Evolutionary conservation across 2,888 invertebrate species (phyloP), one percentile per base, ranked within the genome.

Genomic region (Parnassius apollo): DNA sequence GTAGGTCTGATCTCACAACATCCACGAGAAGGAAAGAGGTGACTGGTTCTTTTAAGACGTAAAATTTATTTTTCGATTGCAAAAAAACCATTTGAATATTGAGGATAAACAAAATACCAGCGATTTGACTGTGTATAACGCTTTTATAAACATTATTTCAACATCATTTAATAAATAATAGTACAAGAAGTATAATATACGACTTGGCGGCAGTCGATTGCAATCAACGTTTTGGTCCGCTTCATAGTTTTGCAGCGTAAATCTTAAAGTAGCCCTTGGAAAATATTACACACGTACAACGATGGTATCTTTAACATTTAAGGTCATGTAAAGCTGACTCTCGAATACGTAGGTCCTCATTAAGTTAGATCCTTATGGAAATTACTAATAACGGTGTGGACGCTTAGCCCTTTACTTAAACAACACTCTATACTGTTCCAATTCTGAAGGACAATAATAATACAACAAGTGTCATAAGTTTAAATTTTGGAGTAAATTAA

Each of bases 331-430:
- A 44, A 53, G 46, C 18, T 49, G 46, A 54, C 18, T 54, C 48
- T 13, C 54, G 59, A 54, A 60, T 60, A 42, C 42, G 35, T 9
- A 46, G 68, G 70, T 69, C 74, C 76, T 78, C 74, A 82, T 81
- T 81, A 80, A 69, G 61, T 61, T 25, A 68, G 67, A 73, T 71
- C 73, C 73, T 78, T 76, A 74, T 71, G 65, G 62, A 64, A 72
- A 75, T 82, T 81, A 82, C 79, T 78, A 78, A 82, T 81, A 72
- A 70, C 71, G 11, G 50, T 25, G 25, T 46, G 25, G 10, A 22
- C 12, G 48, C n/a, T 48, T 48, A n/a, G 48, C 48, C 13, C 8
- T 2, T 48, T 10, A n/a, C n/a, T 35, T 42, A 11, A 35, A 46
- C 12, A 12, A 42, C 42, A 9, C 42, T 9, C 7, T 42, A 7